Conservation (phyloP, 2,888 invertebrate genomes). For the Limnephilus auricula region DNA sequence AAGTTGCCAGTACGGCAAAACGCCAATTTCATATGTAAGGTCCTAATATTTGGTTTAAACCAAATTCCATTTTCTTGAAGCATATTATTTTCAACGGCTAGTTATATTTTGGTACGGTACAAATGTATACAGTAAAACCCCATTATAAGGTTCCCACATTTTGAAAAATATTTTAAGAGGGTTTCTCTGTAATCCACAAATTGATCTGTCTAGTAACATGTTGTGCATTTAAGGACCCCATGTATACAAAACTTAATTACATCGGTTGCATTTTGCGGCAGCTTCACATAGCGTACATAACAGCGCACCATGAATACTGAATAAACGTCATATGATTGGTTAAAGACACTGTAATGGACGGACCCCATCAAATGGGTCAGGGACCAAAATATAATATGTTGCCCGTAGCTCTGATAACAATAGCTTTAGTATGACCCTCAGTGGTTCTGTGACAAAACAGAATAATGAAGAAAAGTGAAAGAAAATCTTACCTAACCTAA, state of each 20-base stretch:
- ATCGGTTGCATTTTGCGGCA: neutral
- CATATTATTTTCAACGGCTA: too few species aligned
- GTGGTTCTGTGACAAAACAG: too few species aligned
- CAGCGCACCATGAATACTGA: neutral
- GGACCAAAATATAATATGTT: slow-evolving; percentile 14
- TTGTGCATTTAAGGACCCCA: neutral
- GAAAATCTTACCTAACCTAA: too few species aligned
- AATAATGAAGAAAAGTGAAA: too few species aligned
- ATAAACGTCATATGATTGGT: slow-evolving; percentile 43
- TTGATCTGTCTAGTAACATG: neutral
- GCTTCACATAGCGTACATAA: neutral
- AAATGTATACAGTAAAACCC: neutral
- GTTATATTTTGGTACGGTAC: too few species aligned
- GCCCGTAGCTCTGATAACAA: neutral
- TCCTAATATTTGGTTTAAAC: too few species aligned
- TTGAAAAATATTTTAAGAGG: neutral
- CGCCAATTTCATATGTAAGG: too few species aligned
- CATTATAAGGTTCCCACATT: neutral
- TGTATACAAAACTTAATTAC: neutral
- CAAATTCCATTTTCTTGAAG: too few species aligned
- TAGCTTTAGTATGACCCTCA: neutral
- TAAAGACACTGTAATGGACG: slow-evolving; percentile 42
- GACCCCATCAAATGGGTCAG: slow-evolving; percentile 52
- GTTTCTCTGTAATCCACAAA: neutral
- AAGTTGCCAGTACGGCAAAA: too few species aligned